A percentile compares a stretch with the other conserved stretches of the same genome.
phyloP scores from a whole-genome alignment of 2,113 vertebrate species.

The Jacana jacana region DNA sequence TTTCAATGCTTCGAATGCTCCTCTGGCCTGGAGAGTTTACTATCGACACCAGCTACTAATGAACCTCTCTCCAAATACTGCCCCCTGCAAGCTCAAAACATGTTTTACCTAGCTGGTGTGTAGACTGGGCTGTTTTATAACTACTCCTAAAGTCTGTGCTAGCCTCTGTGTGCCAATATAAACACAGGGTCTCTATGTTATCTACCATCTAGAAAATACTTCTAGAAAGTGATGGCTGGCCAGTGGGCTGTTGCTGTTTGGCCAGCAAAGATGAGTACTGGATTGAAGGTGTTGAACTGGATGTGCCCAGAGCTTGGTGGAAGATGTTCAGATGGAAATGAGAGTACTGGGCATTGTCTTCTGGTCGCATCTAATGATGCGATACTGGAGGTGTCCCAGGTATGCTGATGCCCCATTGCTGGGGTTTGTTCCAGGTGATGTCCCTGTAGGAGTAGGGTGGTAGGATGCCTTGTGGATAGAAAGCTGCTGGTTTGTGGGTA shows the following conservation, averaged over 20 bases:
- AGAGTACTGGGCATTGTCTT: fast-evolving
- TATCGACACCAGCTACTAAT: background rate
- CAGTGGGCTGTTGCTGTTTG: background rate
- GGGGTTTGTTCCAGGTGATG: background rate
- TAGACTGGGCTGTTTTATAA: background rate
- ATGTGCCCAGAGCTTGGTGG: background rate
- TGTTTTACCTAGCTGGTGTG: background rate
- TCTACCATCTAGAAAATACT: background rate
- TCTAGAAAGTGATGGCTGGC: background rate
- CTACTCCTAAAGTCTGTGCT: background rate
- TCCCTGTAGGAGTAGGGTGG: background rate
- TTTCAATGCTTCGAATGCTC: background rate
- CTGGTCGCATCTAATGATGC: fast-evolving
- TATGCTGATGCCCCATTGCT: fast-evolving
- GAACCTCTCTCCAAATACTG: background rate
- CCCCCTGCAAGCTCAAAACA: background rate
- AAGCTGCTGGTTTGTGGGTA: conserved; percentile 19
- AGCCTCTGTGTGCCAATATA: background rate
- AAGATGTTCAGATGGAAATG: fast-evolving
- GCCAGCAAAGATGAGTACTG: too few relatives aligned
- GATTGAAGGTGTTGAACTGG: background rate
- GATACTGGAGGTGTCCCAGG: background rate
- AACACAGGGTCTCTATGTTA: background rate
- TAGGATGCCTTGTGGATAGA: background rate
- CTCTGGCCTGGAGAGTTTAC: background rate